Percentiles rank a stretch among this genome's conserved stretches.
phyloP scores from a whole-genome alignment of 2,113 vertebrate species.

The Lanius collurio region DNA sequence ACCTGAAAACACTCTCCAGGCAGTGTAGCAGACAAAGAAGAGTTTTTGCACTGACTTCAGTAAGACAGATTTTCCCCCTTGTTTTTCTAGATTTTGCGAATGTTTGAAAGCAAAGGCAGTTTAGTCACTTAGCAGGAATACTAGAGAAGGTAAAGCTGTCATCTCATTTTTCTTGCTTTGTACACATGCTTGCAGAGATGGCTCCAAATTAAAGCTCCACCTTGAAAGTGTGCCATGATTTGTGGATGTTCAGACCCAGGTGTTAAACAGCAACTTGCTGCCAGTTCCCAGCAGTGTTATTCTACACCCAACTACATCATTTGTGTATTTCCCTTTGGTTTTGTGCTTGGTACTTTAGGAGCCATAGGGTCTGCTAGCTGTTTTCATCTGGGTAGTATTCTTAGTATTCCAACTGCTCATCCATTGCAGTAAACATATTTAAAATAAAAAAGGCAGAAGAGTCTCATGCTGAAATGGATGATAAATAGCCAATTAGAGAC shows the following conservation, averaged over 20 bases:
- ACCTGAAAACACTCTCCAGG: neutral
- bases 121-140: neutral
- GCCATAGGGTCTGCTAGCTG: neutral
- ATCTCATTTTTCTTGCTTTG: neutral
- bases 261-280: neutral
- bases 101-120: neutral
- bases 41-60: neutral
- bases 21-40: neutral
- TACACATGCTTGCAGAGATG: neutral
- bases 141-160: neutral
- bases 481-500: constrained; percentile 29
- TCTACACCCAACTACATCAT: neutral
- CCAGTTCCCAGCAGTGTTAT: neutral
- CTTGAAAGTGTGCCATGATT: neutral
- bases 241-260: neutral
- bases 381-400: constrained; percentile 9
- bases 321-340: neutral
- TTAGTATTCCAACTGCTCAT: neutral
- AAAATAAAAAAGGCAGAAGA: constrained; percentile 2
- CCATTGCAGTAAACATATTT: neutral
- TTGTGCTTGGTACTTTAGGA: neutral
- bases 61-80: neutral
- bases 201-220: neutral
- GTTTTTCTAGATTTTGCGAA: neutral
- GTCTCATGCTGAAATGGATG: neutral